Percentiles rank a stretch among this genome's conserved stretches.
Conservation (phyloP, 1,140 invertebrate genomes). For the Meloidogyne floridensis region DNA sequence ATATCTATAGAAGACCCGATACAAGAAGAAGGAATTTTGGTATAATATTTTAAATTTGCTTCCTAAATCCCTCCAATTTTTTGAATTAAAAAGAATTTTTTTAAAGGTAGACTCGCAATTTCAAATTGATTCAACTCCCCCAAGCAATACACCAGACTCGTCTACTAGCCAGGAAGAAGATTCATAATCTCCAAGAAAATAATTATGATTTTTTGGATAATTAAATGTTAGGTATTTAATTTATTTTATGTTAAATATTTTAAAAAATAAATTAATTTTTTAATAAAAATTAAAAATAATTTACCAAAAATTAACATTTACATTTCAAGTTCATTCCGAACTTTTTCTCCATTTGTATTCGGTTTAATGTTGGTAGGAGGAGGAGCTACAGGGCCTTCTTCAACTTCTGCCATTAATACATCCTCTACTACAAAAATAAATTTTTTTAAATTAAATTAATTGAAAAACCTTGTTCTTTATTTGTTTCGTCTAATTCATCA, state of each 20-base stretch:
- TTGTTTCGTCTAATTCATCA: conserved; percentile 34
- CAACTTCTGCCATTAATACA: not conserved
- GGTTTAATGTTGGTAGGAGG: not conserved
- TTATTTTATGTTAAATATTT: too few relatives aligned
- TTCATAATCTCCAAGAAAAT: not conserved
- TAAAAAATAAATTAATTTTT: too few relatives aligned
- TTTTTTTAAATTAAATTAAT: not conserved
- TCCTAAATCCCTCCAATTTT: too few relatives aligned
- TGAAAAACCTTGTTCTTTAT: conserved; percentile 6
- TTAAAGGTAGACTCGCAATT: not conserved
- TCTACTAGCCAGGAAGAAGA: not conserved
- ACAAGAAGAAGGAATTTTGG: not conserved
- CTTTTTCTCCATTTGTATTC: not conserved
- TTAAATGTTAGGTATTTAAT: too few relatives aligned
- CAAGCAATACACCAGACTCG: not conserved
- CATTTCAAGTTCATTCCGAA: not conserved
- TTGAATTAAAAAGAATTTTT: not conserved
- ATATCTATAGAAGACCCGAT: not conserved
- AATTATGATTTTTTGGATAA: not conserved
- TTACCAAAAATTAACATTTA: not conserved
- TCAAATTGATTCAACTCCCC: not conserved
- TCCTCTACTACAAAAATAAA: not conserved
- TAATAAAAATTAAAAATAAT: not conserved
- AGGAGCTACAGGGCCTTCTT: not conserved
- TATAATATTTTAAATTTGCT: too few relatives aligned